A percentile compares a stretch with the other conserved stretches of the same genome.
These are phyloP conservation scores for Choreutis nemorana DNA, from an alignment of 2,888 invertebrate species.

Conservation along the genomic window DNA sequence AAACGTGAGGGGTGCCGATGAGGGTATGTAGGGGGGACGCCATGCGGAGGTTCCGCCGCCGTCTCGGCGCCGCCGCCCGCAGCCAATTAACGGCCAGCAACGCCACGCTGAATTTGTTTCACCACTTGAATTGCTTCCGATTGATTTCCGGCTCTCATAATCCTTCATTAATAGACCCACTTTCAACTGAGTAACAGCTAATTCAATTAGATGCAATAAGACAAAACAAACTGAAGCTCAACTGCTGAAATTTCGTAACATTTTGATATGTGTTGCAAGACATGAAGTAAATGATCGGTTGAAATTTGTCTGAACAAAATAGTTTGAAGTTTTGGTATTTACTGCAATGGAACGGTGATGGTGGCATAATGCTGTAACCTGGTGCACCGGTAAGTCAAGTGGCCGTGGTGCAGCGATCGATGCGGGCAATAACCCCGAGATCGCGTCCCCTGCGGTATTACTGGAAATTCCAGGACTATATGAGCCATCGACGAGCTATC, in stretches of 20 bases:
- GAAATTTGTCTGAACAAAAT: too few relatives aligned
- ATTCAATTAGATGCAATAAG: too few relatives aligned
- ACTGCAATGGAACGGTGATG: slow-evolving; percentile 33
- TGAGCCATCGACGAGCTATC: slow-evolving; percentile 27
- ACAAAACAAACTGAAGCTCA: too few relatives aligned
- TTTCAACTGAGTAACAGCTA: too few relatives aligned
- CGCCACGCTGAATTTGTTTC: slow-evolving; percentile 59
- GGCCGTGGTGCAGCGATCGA: slow-evolving; percentile 48
- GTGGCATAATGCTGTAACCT: slow-evolving; percentile 44
- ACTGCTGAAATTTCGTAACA: too few relatives aligned
- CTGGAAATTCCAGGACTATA: slow-evolving; percentile 55
- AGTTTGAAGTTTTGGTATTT: too few relatives aligned
- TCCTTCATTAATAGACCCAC: slow-evolving; percentile 19
- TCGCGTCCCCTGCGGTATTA: slow-evolving; percentile 47
- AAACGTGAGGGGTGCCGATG: slow-evolving; percentile 33
- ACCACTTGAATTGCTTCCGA: slow-evolving; percentile 58
- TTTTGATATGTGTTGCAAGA: too few relatives aligned
- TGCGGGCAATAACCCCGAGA: slow-evolving; percentile 57
- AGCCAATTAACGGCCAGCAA: slow-evolving; percentile 63
- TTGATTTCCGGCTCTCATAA: slow-evolving; percentile 51
- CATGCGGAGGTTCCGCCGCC: slow-evolving; percentile 64
- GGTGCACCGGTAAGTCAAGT: slow-evolving; percentile 42
- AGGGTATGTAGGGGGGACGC: slow-evolving; percentile 43
- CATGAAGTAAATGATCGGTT: too few relatives aligned
- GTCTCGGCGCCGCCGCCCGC: slow-evolving; percentile 66